Conservation (phyloP, 2,888 invertebrate species). For the Aproaerema taeniolella region DNA sequence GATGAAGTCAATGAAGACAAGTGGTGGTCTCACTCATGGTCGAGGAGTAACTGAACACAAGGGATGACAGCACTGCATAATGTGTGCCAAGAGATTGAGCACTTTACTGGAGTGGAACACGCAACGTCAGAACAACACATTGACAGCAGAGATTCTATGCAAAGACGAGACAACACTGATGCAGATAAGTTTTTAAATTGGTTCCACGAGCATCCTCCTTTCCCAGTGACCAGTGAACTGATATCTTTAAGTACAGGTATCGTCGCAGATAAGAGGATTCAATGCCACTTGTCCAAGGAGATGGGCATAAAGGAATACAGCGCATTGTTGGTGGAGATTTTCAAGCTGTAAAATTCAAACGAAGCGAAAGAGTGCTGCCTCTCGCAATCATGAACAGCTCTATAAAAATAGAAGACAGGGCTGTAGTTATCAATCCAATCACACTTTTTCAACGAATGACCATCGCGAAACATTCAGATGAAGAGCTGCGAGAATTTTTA, state of each 20-base stretch:
- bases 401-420: background rate
- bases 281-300: too few relatives aligned
- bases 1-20: constrained; percentile 6
- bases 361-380: background rate
- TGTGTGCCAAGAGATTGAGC: constrained; percentile 1
- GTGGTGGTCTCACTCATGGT: constrained; percentile 7
- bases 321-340: too few relatives aligned
- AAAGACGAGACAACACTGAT: background rate
- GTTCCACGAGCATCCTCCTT: background rate
- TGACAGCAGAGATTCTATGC: background rate
- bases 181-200: background rate
- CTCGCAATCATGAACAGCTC: background rate
- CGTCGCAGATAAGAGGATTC: too few relatives aligned
- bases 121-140: constrained; percentile 1
- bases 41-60: constrained; percentile 3
- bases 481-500: too few relatives aligned
- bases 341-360: background rate
- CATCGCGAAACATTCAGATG: background rate
- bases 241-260: too few relatives aligned
- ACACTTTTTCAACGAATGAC: background rate
- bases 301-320: too few relatives aligned
- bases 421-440: background rate
- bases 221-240: too few relatives aligned
- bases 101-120: background rate
- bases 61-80: background rate